Evolutionary conservation across 1,140 invertebrate genomes (phyloP), one percentile per base, ranked within the genome.

Genomic region (Calosoma granatense): DNA sequence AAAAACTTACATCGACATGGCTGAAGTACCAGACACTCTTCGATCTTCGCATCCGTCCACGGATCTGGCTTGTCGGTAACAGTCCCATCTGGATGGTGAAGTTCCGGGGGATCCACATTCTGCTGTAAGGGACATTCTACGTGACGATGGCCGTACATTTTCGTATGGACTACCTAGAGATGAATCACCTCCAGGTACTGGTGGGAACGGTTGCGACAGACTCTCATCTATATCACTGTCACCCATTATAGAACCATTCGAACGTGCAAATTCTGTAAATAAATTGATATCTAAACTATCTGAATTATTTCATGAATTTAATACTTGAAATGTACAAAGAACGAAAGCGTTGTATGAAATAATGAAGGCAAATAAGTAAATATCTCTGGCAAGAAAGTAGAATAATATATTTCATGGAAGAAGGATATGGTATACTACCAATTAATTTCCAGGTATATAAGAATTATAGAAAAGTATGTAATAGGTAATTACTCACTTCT

Each of bases 401-500:
- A 36, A 36, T 36, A 36, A 36, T 36, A 36, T 36, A 36, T 9
- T 9, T 36, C 26, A 36, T n/a, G n/a, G n/a, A n/a, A n/a, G n/a
- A n/a, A n/a, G n/a, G n/a, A n/a, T n/a, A n/a, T n/a, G n/a, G n/a
- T n/a, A n/a, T n/a, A n/a, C n/a, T n/a, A n/a, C n/a, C n/a, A n/a
- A n/a, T n/a, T n/a, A n/a, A n/a, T n/a, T n/a, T n/a, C n/a, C n/a
- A n/a, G n/a, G n/a, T n/a, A n/a, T n/a, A n/a, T n/a, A n/a, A n/a
- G n/a, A n/a, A n/a, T n/a, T n/a, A n/a, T n/a, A n/a, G n/a, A n/a
- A n/a, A n/a, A n/a, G n/a, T n/a, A n/a, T n/a, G n/a, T n/a, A n/a
- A n/a, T n/a, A n/a, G n/a, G n/a, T 43, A 39, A 22, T 20, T 59
- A 80, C 81, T 77, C 79, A 94, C 92, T 85, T 77, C 87, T 85